Conservation (phyloP, 2,888 invertebrate species). For the Lapara coniferarum region DNA sequence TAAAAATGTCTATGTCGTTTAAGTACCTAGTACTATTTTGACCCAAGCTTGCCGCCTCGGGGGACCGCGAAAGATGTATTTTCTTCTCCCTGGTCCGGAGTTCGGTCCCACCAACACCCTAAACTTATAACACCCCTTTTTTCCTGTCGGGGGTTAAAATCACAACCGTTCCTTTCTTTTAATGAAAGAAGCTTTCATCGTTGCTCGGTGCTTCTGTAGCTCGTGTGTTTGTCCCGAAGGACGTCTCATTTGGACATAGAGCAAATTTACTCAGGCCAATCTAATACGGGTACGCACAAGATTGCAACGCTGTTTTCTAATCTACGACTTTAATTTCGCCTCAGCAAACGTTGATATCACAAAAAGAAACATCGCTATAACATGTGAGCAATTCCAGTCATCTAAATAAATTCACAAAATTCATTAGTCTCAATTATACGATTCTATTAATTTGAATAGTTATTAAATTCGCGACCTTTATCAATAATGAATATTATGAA, state of each 20-base stretch:
- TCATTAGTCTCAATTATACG: slow-evolving; percentile 32
- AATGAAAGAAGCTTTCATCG: slow-evolving; percentile 60
- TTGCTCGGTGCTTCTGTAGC: slow-evolving; percentile 32
- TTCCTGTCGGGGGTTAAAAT: not conserved
- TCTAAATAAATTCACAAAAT: slow-evolving; percentile 29
- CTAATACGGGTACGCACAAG: slow-evolving; percentile 62
- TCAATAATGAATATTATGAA: slow-evolving; percentile 44
- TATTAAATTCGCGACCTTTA: slow-evolving; percentile 43
- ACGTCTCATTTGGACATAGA: slow-evolving; percentile 71
- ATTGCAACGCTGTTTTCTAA: slow-evolving; percentile 59
- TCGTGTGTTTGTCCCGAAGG: slow-evolving; percentile 54
- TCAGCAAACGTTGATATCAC: slow-evolving; percentile 38
- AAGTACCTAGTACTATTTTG: no score
- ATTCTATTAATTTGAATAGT: slow-evolving; percentile 29
- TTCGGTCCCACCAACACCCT: no score
- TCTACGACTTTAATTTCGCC: slow-evolving; percentile 65
- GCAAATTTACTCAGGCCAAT: slow-evolving; percentile 75
- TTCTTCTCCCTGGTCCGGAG: no score
- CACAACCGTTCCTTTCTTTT: slow-evolving; percentile 51
- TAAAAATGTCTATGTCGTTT: no score
- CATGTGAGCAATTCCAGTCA: slow-evolving; percentile 29
- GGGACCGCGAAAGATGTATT: no score
- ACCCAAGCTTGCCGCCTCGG: no score
- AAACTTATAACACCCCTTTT: no score
- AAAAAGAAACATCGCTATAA: slow-evolving; percentile 29